These are phyloP conservation scores for Zosterops japonicus DNA, from an alignment of 2,113 vertebrate species.

Conservation along the genomic window DNA sequence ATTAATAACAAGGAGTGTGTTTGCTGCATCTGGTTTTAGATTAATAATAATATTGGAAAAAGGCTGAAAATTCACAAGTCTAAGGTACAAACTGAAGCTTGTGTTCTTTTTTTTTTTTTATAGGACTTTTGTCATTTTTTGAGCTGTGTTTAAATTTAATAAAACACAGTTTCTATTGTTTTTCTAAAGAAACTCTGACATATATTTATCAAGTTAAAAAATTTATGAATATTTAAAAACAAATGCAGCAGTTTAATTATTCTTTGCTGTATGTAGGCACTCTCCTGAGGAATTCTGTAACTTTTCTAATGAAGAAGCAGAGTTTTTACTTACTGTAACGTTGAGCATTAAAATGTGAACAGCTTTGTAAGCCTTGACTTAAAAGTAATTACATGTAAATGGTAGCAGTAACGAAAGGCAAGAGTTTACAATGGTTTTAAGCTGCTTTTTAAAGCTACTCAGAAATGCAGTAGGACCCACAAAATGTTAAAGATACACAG, in stretches of 20 bases:
- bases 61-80: not conserved
- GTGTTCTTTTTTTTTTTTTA: not conserved
- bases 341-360: not conserved
- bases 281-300: not conserved
- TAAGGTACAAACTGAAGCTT: not conserved
- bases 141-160: not conserved
- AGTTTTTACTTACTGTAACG: not conserved
- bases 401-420: not conserved
- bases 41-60: not conserved
- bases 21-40: not conserved
- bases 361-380: not conserved
- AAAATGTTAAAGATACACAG: not conserved
- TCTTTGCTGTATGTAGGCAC: not conserved
- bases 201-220: not conserved
- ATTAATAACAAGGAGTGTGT: not conserved
- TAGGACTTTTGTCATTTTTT: not conserved
- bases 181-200: not conserved
- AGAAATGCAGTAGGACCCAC: not conserved
- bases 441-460: not conserved
- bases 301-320: not conserved
- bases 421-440: not conserved
- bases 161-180: not conserved
- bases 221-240: not conserved
- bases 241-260: not conserved
- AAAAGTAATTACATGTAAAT: not conserved